Evolutionary conservation across 92 coral and sea anemone genomes (phyloP).

Genomic region (Paragorgia papillata): DNA sequence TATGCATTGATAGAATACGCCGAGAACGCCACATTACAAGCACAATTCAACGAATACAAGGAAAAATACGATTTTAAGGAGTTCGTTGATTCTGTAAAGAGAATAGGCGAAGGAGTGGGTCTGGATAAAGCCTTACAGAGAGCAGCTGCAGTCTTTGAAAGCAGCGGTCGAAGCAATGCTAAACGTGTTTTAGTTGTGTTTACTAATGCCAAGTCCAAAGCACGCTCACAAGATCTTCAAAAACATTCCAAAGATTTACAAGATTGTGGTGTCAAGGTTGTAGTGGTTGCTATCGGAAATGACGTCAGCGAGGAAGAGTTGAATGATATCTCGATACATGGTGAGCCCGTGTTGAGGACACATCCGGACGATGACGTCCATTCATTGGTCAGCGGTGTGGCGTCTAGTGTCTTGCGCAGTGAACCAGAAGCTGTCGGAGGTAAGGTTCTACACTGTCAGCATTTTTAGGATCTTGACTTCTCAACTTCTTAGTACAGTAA

Average conservation of each 20-base stretch:
- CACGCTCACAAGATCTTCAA: conserved; percentile 41
- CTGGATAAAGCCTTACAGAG: conserved; percentile 28
- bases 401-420: conserved; percentile 8
- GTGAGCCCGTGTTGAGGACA: conserved; percentile 39
- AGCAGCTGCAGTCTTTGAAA: conserved; percentile 36
- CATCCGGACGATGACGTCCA: conserved; percentile 36
- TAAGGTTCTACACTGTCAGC: background rate
- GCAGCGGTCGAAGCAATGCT: conserved; percentile 37
- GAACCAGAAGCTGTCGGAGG: conserved; percentile 12
- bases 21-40: conserved; percentile 36
- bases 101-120: conserved; percentile 42
- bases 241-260: conserved; percentile 34
- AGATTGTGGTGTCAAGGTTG: conserved; percentile 39
- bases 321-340: conserved; percentile 16
- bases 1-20: conserved; percentile 40
- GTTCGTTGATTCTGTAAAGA: conserved; percentile 36
- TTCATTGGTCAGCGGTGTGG: conserved; percentile 19
- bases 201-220: conserved; percentile 42
- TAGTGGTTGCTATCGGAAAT: conserved; percentile 38
- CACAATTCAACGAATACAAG: conserved; percentile 33
- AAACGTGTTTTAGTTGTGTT: conserved; percentile 43
- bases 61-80: conserved; percentile 42
- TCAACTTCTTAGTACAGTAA: no score
- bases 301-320: conserved; percentile 40
- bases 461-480: no score